Conservation (phyloP, 2,113 vertebrate species). For the Terrapene triunguis region DNA sequence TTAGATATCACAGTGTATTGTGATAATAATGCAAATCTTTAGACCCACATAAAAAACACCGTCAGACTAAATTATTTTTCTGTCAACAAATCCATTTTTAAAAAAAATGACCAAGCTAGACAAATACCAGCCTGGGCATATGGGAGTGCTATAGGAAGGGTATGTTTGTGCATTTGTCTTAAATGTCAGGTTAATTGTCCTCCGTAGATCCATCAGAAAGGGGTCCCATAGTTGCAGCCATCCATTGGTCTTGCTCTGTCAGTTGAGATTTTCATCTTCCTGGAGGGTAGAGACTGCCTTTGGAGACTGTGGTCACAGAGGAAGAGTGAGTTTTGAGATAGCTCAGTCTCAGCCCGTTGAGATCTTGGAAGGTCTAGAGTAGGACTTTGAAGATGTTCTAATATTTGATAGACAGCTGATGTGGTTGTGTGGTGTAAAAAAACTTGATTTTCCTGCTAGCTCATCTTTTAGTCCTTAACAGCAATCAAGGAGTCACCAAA, state of each 20-base stretch:
- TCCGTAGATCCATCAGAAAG: conserved; percentile 8
- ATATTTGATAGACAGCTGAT: not conserved
- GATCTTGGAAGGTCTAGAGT: not conserved
- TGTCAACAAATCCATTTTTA: too few species aligned
- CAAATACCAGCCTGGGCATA: not conserved
- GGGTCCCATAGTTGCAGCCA: not conserved
- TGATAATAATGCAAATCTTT: too few species aligned
- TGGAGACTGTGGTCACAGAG: not conserved
- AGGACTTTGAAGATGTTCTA: not conserved
- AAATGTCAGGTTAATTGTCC: not conserved
- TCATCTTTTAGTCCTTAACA: not conserved
- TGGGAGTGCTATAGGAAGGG: not conserved
- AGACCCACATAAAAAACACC: too few species aligned
- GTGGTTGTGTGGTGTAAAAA: not conserved
- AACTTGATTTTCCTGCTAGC: not conserved
- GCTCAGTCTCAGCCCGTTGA: not conserved
- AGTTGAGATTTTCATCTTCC: not conserved
- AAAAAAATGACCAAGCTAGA: too few species aligned
- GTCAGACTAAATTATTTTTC: too few species aligned
- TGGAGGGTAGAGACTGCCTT: not conserved
- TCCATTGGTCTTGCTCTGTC: not conserved
- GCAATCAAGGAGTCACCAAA: not conserved
- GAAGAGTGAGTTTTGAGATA: not conserved
- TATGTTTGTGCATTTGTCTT: not conserved
- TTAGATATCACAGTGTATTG: too few species aligned